Evolutionary conservation across 1,140 invertebrate species (phyloP), one percentile per base, ranked within the genome.

Genomic region (Plodia interpunctella): DNA sequence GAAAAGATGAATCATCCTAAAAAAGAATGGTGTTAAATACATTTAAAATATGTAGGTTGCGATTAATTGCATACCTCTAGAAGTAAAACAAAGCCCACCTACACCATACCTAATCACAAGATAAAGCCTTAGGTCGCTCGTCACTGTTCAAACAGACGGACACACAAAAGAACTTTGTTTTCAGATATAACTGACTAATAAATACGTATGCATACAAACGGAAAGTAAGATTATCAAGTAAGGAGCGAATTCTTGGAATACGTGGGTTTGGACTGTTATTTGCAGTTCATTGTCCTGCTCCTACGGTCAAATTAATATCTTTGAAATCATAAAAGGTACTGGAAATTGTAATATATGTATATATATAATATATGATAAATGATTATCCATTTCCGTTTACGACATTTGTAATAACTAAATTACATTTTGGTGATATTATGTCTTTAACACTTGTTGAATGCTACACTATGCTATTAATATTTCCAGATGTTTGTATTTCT

Each of bases 111-210:
- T 44, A 44, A 44, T 44, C 15, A 44, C 38, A 44, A 15, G 38
- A 44, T 15, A 15, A 44, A 44, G 38, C 38, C 38, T 15, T 44
- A 5, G 38, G 2, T n/a, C 13, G 8, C 56, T 19, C 62, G 62
- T 55, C 62, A 63, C 49, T 59, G 6, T 4, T 10, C 57, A 55
- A 63, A 63, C 56, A 63, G 17, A 55, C 57, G 52, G 38, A 20
- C 32, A 44, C 51, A 21, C 44, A 25, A 57, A 50, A 25, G 21
- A 57, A 57, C 50, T 21, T 52, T 52, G 50, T 52, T 52, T 52
- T 52, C 50, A 44, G 38, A 44, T 44, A 44, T 44, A 44, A 15
- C 38, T 13, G 38, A 44, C 38, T 15, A 44, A 44, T 44, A 44
- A 38, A 38, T 38, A 11, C 35, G 35, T 28, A 5, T 28, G n/a